Percentiles rank a stretch among this genome's conserved stretches.
Evolutionary conservation across 2,113 vertebrate genomes (phyloP).

Genomic region (Elaphurus davidianus): DNA sequence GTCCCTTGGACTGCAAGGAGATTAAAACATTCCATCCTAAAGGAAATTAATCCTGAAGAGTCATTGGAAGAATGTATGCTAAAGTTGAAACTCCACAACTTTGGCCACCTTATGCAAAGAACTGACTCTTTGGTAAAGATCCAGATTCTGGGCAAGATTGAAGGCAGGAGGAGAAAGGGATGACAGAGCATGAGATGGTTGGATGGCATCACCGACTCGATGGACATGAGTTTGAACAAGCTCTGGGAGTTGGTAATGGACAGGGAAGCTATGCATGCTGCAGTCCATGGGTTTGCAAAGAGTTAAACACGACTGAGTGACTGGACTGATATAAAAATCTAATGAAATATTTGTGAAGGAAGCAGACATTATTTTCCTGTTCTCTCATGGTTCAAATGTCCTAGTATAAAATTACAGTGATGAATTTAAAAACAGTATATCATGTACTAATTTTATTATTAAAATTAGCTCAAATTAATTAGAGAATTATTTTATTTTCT

Average conservation of each 20-base stretch:
- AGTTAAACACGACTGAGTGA: background rate
- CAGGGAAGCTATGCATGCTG: background rate
- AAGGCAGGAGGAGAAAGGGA: background rate
- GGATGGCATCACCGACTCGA: background rate
- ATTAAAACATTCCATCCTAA: background rate
- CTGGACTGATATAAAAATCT: background rate
- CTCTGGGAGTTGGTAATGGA: background rate
- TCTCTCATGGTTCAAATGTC: background rate
- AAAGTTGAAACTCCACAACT: background rate
- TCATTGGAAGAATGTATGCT: background rate
- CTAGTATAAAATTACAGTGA: background rate
- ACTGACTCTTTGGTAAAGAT: background rate
- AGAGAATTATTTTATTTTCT: background rate
- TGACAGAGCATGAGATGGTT: background rate
- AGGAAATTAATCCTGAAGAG: background rate
- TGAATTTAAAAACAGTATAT: background rate
- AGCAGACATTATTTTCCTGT: background rate
- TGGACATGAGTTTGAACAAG: background rate
- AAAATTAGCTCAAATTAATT: background rate
- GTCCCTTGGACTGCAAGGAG: background rate
- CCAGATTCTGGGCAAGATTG: background rate
- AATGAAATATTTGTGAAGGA: background rate
- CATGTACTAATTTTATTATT: background rate
- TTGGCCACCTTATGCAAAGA: background rate
- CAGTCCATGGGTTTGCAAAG: background rate